A percentile compares a stretch with the other conserved stretches of the same genome.
Conservation (phyloP, 1,140 invertebrate genomes). For the Nasonia longicornis region DNA sequence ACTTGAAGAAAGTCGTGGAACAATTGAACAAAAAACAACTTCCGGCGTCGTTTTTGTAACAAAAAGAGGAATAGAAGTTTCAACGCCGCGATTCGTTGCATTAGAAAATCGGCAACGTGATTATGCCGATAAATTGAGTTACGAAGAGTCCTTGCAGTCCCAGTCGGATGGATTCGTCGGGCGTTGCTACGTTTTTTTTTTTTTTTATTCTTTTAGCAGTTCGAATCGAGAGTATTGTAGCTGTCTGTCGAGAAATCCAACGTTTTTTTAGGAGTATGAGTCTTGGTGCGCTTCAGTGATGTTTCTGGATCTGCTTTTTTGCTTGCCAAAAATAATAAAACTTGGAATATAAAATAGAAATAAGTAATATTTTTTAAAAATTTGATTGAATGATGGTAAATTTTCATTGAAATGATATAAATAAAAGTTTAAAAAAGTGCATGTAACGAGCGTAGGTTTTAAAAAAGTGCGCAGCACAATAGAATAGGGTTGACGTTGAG, state of each 20-base stretch:
- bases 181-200: neutral
- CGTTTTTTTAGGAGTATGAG: neutral
- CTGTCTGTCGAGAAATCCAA: neutral
- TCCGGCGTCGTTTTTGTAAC: neutral
- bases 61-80: neutral
- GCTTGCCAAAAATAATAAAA: too few relatives aligned
- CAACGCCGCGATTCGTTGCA: neutral
- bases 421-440: too few relatives aligned
- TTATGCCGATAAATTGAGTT: constrained; percentile 17
- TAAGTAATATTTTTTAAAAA: too few relatives aligned
- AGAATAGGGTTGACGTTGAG: too few relatives aligned
- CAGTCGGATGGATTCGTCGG: neutral
- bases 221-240: neutral
- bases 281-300: too few relatives aligned
- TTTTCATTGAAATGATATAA: too few relatives aligned
- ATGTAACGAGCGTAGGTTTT: neutral
- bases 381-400: too few relatives aligned
- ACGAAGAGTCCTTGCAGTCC: neutral
- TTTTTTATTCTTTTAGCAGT: neutral
- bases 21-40: neutral
- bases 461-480: neutral
- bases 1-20: neutral
- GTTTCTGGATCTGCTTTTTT: too few relatives aligned
- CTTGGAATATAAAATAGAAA: too few relatives aligned
- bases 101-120: neutral